Evolutionary conservation across 2,797 vertebrate genomes (phyloP), one percentile per base, ranked within the genome.

Genomic region (Hydrophis major): DNA sequence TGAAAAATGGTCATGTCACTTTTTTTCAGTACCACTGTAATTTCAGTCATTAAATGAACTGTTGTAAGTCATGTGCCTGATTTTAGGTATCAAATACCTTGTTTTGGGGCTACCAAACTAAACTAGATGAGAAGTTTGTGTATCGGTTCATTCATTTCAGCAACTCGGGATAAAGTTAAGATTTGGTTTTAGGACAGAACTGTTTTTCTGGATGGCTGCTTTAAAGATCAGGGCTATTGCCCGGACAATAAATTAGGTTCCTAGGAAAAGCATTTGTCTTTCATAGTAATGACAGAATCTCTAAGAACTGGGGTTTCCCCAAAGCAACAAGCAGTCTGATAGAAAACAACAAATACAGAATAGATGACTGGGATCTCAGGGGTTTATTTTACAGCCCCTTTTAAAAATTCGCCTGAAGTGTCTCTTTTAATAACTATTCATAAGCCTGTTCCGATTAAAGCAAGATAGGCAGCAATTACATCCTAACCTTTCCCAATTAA

Each of bases 331-430:
- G 6, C 47, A n/a, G 42, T 22, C 1, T 60, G 22, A 50, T 53
- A 20, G 7, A 10, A 20, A 53, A 28, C 3, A 53, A n/a, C 16
- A 18, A 18, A 53, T 4, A 63, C n/a, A 13, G 53, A 12, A 2
- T 0, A 14, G 55, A 63, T 60, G 20, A 18, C 92, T 94, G 88
- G 32, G 93, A 74, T 93, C 91, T 93, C 93, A 7, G 89, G 88
- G 83, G 93, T 53, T 91, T 94, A 89, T 92, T 95, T 92, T 94
- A 61, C 47, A 89, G 90, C 20, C 28, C 5, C 92, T 89, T 93
- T 92, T 50, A 95, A 97, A 96, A 96, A 95, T 89, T 96, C 96
- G 96, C 94, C 95, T 93, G 94, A 93, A 96, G 60, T 86, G 86
- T 95, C 95, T 94, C 95, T 96, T 88, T 86, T 60, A 92, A 94